Evolutionary conservation across 1,140 invertebrate species (phyloP).

Genomic region (Sitobion miscanthi): DNA sequence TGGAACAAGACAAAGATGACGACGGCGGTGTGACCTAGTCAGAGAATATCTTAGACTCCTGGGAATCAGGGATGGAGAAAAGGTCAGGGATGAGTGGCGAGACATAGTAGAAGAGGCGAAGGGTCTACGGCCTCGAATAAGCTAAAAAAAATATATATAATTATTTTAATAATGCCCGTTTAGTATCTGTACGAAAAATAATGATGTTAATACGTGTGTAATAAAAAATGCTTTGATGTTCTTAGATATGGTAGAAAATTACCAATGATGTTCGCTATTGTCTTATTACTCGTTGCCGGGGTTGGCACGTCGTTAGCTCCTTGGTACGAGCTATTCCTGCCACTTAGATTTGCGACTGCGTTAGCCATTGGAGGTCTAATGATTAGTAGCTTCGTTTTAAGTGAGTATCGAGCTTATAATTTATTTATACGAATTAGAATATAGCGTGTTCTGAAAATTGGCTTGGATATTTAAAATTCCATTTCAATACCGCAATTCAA

Average conservation of each 20-base stretch:
- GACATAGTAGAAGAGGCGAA: not conserved
- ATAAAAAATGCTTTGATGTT: not conserved
- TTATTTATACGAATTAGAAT: not conserved
- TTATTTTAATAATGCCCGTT: not conserved
- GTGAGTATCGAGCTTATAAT: slow-evolving; percentile 61
- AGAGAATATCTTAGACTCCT: not conserved
- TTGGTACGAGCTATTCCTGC: slow-evolving; percentile 65
- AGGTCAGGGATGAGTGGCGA: not conserved
- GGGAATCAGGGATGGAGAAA: slow-evolving; percentile 1
- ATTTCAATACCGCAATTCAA: not conserved
- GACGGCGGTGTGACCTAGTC: not conserved
- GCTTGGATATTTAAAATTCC: not conserved
- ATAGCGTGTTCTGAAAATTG: not conserved
- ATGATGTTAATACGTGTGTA: not conserved
- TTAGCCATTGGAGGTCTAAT: slow-evolving; percentile 73
- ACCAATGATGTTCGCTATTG: slow-evolving; percentile 73
- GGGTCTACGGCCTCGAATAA: slow-evolving; percentile 7
- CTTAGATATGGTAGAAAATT: slow-evolving; percentile 76
- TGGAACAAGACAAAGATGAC: not conserved
- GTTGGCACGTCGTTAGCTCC: slow-evolving; percentile 65
- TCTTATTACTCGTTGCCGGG: slow-evolving; percentile 72
- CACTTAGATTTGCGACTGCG: slow-evolving; percentile 66
- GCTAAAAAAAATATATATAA: not conserved
- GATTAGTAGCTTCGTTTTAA: slow-evolving; percentile 72
- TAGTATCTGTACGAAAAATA: not conserved